Evolutionary conservation across 2,113 vertebrate species (phyloP).

Genomic region (Cochlearius cochlearius): DNA sequence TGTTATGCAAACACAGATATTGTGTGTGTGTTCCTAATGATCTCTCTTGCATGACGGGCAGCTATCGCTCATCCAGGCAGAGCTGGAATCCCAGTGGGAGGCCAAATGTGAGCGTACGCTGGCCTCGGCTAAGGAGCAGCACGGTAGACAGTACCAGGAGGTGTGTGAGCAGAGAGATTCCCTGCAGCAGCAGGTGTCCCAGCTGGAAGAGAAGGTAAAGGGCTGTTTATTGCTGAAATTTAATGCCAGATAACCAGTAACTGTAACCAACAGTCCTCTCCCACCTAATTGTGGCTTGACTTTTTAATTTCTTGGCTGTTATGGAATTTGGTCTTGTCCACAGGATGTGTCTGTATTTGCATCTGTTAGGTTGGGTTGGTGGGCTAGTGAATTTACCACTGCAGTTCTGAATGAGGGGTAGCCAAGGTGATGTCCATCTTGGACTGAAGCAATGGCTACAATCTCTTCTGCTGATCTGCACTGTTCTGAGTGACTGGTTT

Average conservation of each 20-base stretch:
- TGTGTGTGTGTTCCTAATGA: not conserved
- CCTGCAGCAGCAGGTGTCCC: constrained; percentile 74
- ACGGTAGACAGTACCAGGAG: constrained; percentile 76
- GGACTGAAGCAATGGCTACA: not conserved
- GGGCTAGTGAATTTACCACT: not conserved
- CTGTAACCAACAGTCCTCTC: not conserved
- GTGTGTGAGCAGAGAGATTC: constrained; percentile 79
- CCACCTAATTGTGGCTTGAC: not conserved
- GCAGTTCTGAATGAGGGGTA: not conserved
- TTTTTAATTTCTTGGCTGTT: not conserved
- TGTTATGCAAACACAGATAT: not conserved
- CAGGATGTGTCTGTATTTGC: no score
- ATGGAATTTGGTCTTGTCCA: fast-evolving
- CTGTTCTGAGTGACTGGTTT: not conserved
- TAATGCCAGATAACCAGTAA: not conserved
- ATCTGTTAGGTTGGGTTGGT: not conserved
- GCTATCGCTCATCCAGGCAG: constrained; percentile 82
- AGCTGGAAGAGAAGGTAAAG: constrained; percentile 84
- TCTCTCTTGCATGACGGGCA: constrained; percentile 2
- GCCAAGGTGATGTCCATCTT: not conserved
- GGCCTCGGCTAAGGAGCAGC: constrained; percentile 77
- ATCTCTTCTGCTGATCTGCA: not conserved
- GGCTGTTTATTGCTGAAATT: not conserved
- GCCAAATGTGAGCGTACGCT: constrained; percentile 76
- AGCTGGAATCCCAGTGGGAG: constrained; percentile 87